Conservation (phyloP, 2,113 vertebrate genomes). For the Sciurus niger region DNA sequence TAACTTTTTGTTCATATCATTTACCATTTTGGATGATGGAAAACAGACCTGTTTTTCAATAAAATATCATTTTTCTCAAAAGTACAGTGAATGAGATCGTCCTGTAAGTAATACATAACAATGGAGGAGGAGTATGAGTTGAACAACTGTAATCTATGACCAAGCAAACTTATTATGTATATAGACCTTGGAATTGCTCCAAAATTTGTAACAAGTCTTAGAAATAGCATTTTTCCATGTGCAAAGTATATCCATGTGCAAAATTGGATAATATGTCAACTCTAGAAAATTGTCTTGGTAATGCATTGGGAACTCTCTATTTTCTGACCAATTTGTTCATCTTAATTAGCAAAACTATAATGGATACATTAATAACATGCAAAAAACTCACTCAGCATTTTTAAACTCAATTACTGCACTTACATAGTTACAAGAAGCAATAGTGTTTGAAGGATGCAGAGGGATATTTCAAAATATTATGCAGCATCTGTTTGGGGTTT, state of each 20-base stretch:
- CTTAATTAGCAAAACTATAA: constrained; percentile 76
- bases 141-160: not conserved
- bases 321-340: constrained; percentile 81
- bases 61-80: constrained; percentile 78
- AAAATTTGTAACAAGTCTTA: not conserved
- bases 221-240: no score
- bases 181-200: constrained; percentile 73
- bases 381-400: constrained; percentile 79
- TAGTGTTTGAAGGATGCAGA: constrained; percentile 66
- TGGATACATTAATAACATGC: constrained; percentile 83
- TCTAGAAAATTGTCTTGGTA: constrained; percentile 48
- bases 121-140: not conserved
- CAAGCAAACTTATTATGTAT: constrained; percentile 60
- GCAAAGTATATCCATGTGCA: no score
- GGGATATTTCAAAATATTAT: constrained; percentile 90
- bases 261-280: no score
- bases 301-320: constrained; percentile 66
- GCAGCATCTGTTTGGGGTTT: constrained; percentile 91
- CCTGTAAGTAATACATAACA: no score
- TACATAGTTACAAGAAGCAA: constrained; percentile 83
- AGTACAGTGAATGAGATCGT: constrained; percentile 4
- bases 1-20: not conserved
- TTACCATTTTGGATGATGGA: not conserved
- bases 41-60: constrained; percentile 53
- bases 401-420: constrained; percentile 82